These are phyloP conservation scores for Anolis apletophallus DNA, from an alignment of 2,797 vertebrate genomes.

Conservation along the genomic window DNA sequence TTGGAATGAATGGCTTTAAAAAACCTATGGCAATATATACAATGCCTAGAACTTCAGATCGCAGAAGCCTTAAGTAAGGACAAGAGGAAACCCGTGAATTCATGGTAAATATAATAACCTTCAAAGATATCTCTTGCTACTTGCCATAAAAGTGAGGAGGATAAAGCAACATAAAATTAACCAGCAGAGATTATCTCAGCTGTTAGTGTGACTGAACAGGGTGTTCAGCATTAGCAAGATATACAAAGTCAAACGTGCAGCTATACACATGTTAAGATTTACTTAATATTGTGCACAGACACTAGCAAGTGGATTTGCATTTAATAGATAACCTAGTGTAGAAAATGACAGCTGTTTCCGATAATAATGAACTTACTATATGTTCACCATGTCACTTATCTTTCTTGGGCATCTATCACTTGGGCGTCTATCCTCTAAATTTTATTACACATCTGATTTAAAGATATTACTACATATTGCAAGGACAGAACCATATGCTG, in stretches of 20 bases:
- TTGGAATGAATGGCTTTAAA: background rate
- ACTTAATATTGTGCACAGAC: background rate
- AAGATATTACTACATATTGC: conserved; percentile 62
- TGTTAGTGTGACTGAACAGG: background rate
- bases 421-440: conserved; percentile 25
- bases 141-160: background rate
- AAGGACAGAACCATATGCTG: conserved; percentile 57
- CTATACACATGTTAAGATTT: fast-evolving
- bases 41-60: background rate
- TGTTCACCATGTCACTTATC: conserved; percentile 14
- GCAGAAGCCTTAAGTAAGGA: background rate
- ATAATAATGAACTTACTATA: conserved; percentile 29
- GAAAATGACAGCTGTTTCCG: conserved; percentile 43
- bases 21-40: background rate
- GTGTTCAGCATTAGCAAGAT: background rate
- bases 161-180: background rate
- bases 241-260: conserved; percentile 9
- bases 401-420: conserved; percentile 14
- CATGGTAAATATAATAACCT: fast-evolving
- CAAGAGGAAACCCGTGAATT: background rate
- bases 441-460: conserved; percentile 42
- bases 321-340: background rate
- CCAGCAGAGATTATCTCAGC: background rate
- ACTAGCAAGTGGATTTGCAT: background rate
- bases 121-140: background rate